A percentile compares a stretch with the other conserved stretches of the same genome.
phyloP scores from a whole-genome alignment of 1,140 invertebrate species.

The Saccostrea glomerata region DNA sequence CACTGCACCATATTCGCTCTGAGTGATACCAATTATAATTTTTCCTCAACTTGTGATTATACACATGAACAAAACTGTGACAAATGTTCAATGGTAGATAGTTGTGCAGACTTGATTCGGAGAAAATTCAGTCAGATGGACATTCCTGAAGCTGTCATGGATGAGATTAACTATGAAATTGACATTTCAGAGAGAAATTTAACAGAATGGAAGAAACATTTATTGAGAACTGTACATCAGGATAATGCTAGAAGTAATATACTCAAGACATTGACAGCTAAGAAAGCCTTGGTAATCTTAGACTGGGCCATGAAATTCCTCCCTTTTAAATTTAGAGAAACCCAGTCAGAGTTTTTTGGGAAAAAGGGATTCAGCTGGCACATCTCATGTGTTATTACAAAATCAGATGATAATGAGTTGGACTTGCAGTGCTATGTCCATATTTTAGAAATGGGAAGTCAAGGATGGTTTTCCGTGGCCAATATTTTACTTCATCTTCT shows the following conservation, averaged over 20 bases:
- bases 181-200: neutral
- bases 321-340: neutral
- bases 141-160: neutral
- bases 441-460: neutral
- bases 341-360: conserved; percentile 18
- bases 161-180: conserved; percentile 34
- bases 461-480: conserved; percentile 36
- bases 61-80: neutral
- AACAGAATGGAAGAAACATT: neutral
- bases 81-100: conserved; percentile 35
- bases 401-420: conserved; percentile 8
- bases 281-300: neutral
- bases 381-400: neutral
- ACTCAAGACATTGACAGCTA: neutral
- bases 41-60: conserved; percentile 27
- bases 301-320: neutral
- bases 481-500: conserved; percentile 16
- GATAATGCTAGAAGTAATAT: neutral
- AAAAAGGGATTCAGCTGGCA: neutral
- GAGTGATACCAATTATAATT: neutral
- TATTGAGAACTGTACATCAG: conserved; percentile 26
- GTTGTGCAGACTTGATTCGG: neutral
- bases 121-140: neutral
- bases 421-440: conserved; percentile 2
- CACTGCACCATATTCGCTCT: conserved; percentile 23